These are phyloP conservation scores for Notoglanidium macrostoma DNA, from an alignment of 2,797 vertebrate genomes.

Conservation along the genomic window DNA sequence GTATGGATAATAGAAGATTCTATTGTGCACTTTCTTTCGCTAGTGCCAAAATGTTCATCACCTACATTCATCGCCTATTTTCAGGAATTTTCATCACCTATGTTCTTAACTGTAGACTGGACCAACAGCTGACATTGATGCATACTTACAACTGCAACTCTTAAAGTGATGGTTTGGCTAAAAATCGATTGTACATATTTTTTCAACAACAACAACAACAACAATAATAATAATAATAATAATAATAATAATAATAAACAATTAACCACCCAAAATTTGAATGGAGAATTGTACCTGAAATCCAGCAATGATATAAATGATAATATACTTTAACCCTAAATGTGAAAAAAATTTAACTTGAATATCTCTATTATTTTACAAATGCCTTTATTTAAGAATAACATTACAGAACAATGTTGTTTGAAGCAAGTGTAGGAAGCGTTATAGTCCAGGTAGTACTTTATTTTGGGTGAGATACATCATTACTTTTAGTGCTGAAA, in stretches of 20 bases:
- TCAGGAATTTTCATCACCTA: slow-evolving; percentile 12
- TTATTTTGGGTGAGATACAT: background rate
- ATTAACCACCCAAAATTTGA: background rate
- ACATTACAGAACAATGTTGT: background rate
- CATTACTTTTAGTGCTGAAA: background rate
- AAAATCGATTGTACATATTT: background rate
- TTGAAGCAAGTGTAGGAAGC: background rate
- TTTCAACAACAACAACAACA: background rate
- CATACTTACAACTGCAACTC: background rate
- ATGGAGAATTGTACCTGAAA: background rate
- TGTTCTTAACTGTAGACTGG: background rate
- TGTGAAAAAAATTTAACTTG: background rate
- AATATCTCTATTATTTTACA: slow-evolving; percentile 11
- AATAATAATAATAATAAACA: background rate
- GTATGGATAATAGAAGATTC: slow-evolving; percentile 24
- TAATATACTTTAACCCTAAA: slow-evolving; percentile 18
- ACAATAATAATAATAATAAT: no score
- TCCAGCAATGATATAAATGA: background rate
- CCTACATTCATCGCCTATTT: background rate
- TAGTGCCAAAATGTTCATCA: slow-evolving; percentile 45
- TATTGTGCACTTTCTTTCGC: slow-evolving; percentile 25
- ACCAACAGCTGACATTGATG: background rate
- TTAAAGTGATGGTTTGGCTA: slow-evolving; percentile 1
- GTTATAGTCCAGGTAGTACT: background rate
- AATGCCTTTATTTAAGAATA: slow-evolving; percentile 7